Evolutionary conservation across 2,888 invertebrate genomes (phyloP), one percentile per base, ranked within the genome.

Genomic region (Minunthozetes semirufus): DNA sequence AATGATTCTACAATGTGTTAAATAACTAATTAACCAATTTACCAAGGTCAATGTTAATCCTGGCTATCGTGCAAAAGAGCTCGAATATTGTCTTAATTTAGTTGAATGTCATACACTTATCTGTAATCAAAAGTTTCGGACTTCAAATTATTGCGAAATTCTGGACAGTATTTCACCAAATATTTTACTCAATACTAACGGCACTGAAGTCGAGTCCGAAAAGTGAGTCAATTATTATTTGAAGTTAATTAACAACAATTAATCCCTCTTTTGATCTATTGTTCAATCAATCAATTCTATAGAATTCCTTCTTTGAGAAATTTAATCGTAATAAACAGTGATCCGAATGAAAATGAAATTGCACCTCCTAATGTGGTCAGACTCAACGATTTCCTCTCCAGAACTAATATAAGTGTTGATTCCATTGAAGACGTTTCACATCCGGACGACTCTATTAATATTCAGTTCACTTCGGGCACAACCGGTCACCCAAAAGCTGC

Each of bases 391-490:
- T 56, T 75, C 8, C 17, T 75, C 3, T n/a, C 59, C 19, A 22
- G n/a, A n/a, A 15, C 3, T 22, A 22, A 19, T 19, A 19, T 11
- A 5, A 25, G n/a, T 59, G 59, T 13, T 4, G 68, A 17, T 0
- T 38, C 1, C 38, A 38, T 9, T 46, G 48, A n/a, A 27, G 29
- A 27, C 50, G 25, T 15, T 1, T 50, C 56, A 11, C 13, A 87
- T 71, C 88, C 90, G 48, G 89, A 90, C 81, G 87, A 87, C 61
- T 86, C 88, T 0, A 88, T 87, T 79, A 91, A 90, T 81, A 89
- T 94, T 78, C 88, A 92, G 81, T 93, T 92, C 81, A 92, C 93
- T 0, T 93, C 93, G 87, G 92, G 91, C 22, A 91, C 91, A 0
- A 92, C 93, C 0, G 89, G 89, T n/a, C 82, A 83, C 53, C 91